These are phyloP conservation scores for Seira ritae DNA, from an alignment of 2,888 invertebrate genomes.

Conservation along the genomic window DNA sequence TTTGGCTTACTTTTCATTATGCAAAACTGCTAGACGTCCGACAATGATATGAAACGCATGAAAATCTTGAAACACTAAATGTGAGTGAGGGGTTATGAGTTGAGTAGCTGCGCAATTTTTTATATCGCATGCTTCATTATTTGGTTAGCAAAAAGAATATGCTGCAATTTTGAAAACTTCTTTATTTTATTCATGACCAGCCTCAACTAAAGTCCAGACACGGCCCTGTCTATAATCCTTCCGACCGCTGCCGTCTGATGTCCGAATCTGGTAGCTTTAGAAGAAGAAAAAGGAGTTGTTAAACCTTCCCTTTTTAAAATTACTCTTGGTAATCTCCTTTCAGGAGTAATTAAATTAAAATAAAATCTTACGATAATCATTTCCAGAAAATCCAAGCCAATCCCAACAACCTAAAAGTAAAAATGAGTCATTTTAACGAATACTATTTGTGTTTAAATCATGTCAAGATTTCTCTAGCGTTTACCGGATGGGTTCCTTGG, in stretches of 20 bases:
- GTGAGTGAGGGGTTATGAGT: too few relatives aligned
- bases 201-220: slow-evolving; percentile 33
- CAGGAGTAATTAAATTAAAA: not conserved
- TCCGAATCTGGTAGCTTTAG: slow-evolving; percentile 48
- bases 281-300: not conserved
- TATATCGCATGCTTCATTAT: too few relatives aligned
- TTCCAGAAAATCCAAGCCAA: slow-evolving; percentile 68
- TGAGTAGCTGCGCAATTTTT: too few relatives aligned
- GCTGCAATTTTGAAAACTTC: too few relatives aligned
- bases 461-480: not conserved
- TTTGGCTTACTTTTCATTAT: too few relatives aligned
- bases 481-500: slow-evolving; percentile 53
- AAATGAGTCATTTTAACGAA: slow-evolving; percentile 2
- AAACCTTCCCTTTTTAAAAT: not conserved
- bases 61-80: too few relatives aligned
- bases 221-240: slow-evolving; percentile 53
- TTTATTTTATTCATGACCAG: too few relatives aligned
- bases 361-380: slow-evolving; percentile 58
- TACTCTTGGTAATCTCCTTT: too few relatives aligned
- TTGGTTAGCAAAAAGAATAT: too few relatives aligned
- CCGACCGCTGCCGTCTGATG: slow-evolving; percentile 50
- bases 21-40: too few relatives aligned
- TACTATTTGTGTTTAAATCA: not conserved
- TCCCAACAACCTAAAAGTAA: slow-evolving; percentile 63
- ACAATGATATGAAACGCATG: too few relatives aligned